Conservation (phyloP, 2,888 invertebrate genomes). For the Odontocolon sp. region DNA sequence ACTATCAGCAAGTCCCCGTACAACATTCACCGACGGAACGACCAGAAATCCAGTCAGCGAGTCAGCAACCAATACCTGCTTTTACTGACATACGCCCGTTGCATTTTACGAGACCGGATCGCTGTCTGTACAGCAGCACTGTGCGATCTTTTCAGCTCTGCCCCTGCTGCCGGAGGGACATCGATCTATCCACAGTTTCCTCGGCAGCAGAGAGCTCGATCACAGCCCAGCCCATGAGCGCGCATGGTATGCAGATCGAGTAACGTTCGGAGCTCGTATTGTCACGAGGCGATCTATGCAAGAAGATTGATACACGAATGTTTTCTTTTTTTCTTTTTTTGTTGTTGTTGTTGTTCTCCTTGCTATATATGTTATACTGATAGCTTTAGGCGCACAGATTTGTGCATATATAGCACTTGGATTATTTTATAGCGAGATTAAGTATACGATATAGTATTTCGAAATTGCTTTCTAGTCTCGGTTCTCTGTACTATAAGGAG, state of each 20-base stretch:
- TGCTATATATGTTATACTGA: slow-evolving; percentile 5
- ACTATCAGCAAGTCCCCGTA: slow-evolving; percentile 54
- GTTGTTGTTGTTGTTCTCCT: no score
- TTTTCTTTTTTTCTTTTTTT: slow-evolving; percentile 40
- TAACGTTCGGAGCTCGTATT: slow-evolving; percentile 54
- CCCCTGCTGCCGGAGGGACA: slow-evolving; percentile 42
- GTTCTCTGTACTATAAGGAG: slow-evolving; percentile 27
- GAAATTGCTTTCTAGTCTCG: neutral
- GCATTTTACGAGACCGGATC: slow-evolving; percentile 58
- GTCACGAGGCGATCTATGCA: slow-evolving; percentile 45
- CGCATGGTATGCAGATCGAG: slow-evolving; percentile 54
- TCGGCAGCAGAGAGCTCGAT: slow-evolving; percentile 46
- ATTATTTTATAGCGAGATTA: neutral
- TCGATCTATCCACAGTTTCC: slow-evolving; percentile 54
- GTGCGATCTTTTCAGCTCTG: slow-evolving; percentile 45
- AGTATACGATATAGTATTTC: neutral
- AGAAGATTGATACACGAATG: slow-evolving; percentile 50
- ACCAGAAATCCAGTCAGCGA: slow-evolving; percentile 40
- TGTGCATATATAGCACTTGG: neutral
- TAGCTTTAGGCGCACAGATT: neutral
- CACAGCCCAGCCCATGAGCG: slow-evolving; percentile 44
- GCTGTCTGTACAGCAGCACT: slow-evolving; percentile 40
- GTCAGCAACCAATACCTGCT: slow-evolving; percentile 43
- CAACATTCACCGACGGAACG: slow-evolving; percentile 34
- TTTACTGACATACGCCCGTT: slow-evolving; percentile 44